Evolutionary conservation across 35 echinoderm and acorn worm species (phyloP), one percentile per base, ranked within the genome.

Genomic region (Eucidaris tribuloides): DNA sequence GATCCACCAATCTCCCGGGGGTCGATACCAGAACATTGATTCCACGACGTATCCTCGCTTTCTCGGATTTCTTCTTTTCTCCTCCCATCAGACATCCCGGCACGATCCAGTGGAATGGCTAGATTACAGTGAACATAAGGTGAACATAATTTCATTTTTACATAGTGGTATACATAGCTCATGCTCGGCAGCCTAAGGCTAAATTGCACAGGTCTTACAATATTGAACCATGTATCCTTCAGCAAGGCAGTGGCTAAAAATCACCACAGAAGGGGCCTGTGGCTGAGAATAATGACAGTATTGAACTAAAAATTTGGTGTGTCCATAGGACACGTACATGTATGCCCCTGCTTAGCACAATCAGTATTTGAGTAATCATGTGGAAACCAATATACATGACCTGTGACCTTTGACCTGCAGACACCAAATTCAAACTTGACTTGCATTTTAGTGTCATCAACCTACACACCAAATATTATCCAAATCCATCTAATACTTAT

Each of bases 31-130:
- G 72, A 6, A 98, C 84, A 61, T 98, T 98, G 55, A 98, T 91
- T 20, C 95, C 95, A 40, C 84, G 84, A 40, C 95, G 45, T 5
- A 98, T 59, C 7, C 95, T 62, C 24, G 86, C 90, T 57, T 98
- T 98, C 82, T 98, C 94, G 2, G 95, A 84, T 58, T 98, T 98
- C 65, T 86, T 93, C 82, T 79, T 89, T 43, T 98, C 90, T 48
- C 90, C 95, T 56, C 90, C 95, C 64, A 88, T 92, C 13, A 98
- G 77, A 46, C 83, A 89, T 19, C 95, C 95, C 5, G 95, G 90
- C 4, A 97, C 95, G 22, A 98, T 90, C 95, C 95, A 98, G 36
- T 89, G 76, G 46, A 93, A 98, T 40, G 95, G 95, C 95, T 97
- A 31, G 0, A 43, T n/a, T n/a, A 42, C 45, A 43, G 28, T 4